Evolutionary conservation across 1,140 invertebrate species (phyloP).

Genomic region (Leptinotarsa defecta): DNA sequence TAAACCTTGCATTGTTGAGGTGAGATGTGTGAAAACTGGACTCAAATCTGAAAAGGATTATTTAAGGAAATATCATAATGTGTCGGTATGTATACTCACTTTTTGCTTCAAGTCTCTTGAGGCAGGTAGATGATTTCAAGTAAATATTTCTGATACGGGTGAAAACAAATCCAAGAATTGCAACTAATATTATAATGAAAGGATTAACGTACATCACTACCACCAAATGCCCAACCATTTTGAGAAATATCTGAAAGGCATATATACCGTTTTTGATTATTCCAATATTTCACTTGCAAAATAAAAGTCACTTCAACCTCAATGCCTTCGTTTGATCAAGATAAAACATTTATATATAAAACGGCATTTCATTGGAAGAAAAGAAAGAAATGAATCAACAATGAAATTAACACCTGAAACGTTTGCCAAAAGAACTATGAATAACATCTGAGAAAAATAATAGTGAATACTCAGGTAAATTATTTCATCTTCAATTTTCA

Average conservation of each 20-base stretch:
- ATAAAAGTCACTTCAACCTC: too few species aligned
- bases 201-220: constrained; percentile 67
- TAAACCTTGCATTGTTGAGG: constrained; percentile 76
- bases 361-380: too few species aligned
- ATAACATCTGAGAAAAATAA: neutral
- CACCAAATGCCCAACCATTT: constrained; percentile 54
- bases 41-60: constrained; percentile 64
- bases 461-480: too few species aligned
- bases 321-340: too few species aligned
- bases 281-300: too few species aligned
- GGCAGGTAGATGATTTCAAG: constrained; percentile 64
- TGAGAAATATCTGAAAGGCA: constrained; percentile 52
- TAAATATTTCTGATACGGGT: constrained; percentile 62
- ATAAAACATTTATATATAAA: too few species aligned
- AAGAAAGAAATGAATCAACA: too few species aligned
- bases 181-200: constrained; percentile 63
- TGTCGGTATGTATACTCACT: constrained; percentile 54
- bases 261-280: too few species aligned
- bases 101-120: constrained; percentile 68
- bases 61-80: neutral
- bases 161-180: constrained; percentile 62
- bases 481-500: too few species aligned
- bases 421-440: too few species aligned
- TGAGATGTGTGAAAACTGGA: constrained; percentile 81
- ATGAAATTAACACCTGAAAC: too few species aligned